These are phyloP conservation scores for Oscheius sp. DNA, from an alignment of 2,888 invertebrate species.

Conservation along the genomic window DNA sequence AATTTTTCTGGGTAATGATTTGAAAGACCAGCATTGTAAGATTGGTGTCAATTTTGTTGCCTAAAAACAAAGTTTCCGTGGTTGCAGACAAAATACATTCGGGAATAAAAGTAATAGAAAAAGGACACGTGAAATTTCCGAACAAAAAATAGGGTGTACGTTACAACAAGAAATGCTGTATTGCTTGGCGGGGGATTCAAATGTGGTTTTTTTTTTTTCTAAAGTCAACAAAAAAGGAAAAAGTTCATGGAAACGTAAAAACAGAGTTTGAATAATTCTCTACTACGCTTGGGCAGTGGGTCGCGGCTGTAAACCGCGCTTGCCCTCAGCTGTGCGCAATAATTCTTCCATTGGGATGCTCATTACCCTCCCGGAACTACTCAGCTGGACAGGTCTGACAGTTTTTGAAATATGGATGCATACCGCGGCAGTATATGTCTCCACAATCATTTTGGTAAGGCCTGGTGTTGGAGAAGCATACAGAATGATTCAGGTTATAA, in stretches of 20 bases:
- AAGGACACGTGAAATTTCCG: too few relatives aligned
- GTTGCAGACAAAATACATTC: too few relatives aligned
- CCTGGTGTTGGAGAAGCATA: background rate
- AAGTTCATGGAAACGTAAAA: background rate
- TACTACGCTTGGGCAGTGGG: too few relatives aligned
- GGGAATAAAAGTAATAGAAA: too few relatives aligned
- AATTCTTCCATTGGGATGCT: background rate
- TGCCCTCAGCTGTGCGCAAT: background rate
- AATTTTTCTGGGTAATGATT: too few relatives aligned
- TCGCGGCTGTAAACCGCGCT: background rate
- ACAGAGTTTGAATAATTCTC: background rate
- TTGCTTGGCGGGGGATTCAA: too few relatives aligned
- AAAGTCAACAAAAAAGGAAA: background rate
- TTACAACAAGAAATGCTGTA: too few relatives aligned
- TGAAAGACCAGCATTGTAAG: too few relatives aligned
- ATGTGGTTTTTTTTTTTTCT: too few relatives aligned
- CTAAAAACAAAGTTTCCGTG: too few relatives aligned
- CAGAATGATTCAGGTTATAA: slow-evolving; percentile 41
- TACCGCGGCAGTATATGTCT: slow-evolving; percentile 84
- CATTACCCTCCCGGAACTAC: background rate
- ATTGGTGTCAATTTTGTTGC: too few relatives aligned
- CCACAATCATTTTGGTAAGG: slow-evolving; percentile 83
- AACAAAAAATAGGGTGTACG: too few relatives aligned
- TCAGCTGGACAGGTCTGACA: slow-evolving; percentile 89
- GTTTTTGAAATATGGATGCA: slow-evolving; percentile 95